Evolutionary conservation across 2,113 vertebrate species (phyloP), one percentile per base, ranked within the genome.

Genomic region (Oryzias curvinotus): DNA sequence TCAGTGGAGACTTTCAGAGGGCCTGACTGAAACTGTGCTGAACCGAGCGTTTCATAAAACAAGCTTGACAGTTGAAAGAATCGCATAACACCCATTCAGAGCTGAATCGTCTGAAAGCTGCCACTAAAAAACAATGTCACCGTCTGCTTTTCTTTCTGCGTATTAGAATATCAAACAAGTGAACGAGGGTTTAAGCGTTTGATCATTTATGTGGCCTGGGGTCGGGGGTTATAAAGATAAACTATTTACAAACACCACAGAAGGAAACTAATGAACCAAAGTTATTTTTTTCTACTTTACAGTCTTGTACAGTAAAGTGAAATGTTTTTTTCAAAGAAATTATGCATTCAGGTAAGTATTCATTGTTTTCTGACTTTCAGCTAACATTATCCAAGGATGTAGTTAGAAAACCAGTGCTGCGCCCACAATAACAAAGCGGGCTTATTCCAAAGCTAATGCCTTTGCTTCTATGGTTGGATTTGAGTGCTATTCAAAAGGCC

Each of bases 1-100:
- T 85, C 79, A 87, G 82, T 61, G 4, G 28, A 81, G 84, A 76
- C 74, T 87, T 71, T 85, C 81, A 66, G 55, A 43, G n/a, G 57
- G 74, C 7, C 5, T 0, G 25, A 79, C 45, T 60, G 70, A 75
- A 65, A 80, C 72, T 73, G 53, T 59, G 56, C 70, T 18, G 62
- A 52, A 67, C 59, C 73, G 79, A 82, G 76, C 53, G 64, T 86
- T 88, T 87, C 73, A 72, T 69, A 69, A 47, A 71, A 77, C 84
- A 87, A 85, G 74, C 72, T 60, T 59, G 52, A 77, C 81, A 72
- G 82, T 52, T 73, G 55, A 83, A 65, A 26, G 66, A 71, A 75
- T 78, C 70, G 60, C 77, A 83, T 58, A 73, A 63, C 69, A 62
- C 65, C 78, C 81, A 72, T 68, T 59, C 73, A 82, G 76, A 84